Base-by-base conservation (phyloP, 64 coral and sea anemone species). In the Actinia equina region DNA sequence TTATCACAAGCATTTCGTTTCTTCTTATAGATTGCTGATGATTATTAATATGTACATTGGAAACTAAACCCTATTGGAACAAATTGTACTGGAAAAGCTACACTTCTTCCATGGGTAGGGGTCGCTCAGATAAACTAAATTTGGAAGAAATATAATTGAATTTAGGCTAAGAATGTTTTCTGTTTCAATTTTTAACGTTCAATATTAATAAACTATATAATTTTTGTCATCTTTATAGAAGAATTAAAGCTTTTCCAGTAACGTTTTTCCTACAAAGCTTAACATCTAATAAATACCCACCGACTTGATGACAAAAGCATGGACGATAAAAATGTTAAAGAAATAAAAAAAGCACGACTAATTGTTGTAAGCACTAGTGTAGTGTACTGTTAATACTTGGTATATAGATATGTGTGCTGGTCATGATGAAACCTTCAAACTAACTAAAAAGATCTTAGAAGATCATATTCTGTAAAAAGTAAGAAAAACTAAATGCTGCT, bases 321-420 rank as follows among this genome's bases (percentile, higher is more conserved):
- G 69, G 69, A 74, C 69, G 69, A 74, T 74, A 74, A 74, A 74
- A 69, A 41, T 13, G 26, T 41, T 30, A 13, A 30, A 74, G 69
- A 74, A 74, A 74, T 74, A 74, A 41, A 74, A 74, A 65, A 74
- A 26, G 10, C 9, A 30, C 11, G 10, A 25, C 23, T 11, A 30
- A 41, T 74, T 15, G 10, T 37, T 74, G 69, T 74, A 25, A 44
- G 44, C 78, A 81, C 78, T 81, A 81, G 43, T 81, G 78, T 81
- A 81, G 78, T 81, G 78, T 81, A 81, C 78, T 49, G 41, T 81
- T 49, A 81, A 79, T 81, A 81, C 78, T 14, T 81, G 20, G 78
- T 81, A 81, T 81, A 81, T 81, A 46, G 44, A 79, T 79, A 79
- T 74, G 69, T 71, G 69, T 65, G 22, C 62, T 65, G 62, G 19